Evolutionary conservation across 1,140 invertebrate genomes (phyloP).

Genomic region (Sinella curviseta): DNA sequence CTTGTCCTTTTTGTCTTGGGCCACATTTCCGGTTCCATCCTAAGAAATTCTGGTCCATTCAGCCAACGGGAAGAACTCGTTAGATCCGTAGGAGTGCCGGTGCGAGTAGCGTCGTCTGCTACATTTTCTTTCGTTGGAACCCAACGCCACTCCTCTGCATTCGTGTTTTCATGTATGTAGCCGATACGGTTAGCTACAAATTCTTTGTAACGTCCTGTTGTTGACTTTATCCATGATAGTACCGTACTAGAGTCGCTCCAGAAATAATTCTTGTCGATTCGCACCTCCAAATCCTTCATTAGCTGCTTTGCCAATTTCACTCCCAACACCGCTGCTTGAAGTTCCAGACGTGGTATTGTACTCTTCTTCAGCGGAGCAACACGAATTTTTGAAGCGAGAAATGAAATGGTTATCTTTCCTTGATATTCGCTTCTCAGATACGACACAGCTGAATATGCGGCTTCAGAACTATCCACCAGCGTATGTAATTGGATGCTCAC

Average conservation of each 20-base stretch:
- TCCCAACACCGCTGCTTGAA: slow-evolving; percentile 26
- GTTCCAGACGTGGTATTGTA: slow-evolving; percentile 25
- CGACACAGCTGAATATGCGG: slow-evolving; percentile 49
- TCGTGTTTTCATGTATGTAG: neutral
- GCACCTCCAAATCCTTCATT: neutral
- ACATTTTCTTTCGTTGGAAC: neutral
- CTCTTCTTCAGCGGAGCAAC: neutral
- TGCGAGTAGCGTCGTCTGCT: neutral
- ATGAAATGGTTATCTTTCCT: neutral
- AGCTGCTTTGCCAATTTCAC: neutral
- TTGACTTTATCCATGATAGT: neutral
- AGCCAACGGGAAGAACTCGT: neutral
- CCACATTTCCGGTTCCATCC: neutral
- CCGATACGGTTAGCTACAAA: neutral
- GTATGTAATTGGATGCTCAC: slow-evolving; percentile 46
- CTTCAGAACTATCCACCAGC: slow-evolving; percentile 51
- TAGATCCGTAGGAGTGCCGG: neutral
- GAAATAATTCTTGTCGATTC: neutral
- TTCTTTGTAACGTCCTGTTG: neutral
- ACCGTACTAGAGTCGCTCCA: slow-evolving; percentile 8
- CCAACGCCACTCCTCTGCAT: neutral
- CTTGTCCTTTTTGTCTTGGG: neutral
- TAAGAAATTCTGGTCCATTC: slow-evolving; percentile 21
- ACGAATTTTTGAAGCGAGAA: slow-evolving; percentile 50
- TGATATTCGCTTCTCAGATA: slow-evolving; percentile 44